A percentile compares a stretch with the other conserved stretches of the same genome.
Conservation (phyloP, 1,140 invertebrate genomes). For the Hesperophylax magnus region DNA sequence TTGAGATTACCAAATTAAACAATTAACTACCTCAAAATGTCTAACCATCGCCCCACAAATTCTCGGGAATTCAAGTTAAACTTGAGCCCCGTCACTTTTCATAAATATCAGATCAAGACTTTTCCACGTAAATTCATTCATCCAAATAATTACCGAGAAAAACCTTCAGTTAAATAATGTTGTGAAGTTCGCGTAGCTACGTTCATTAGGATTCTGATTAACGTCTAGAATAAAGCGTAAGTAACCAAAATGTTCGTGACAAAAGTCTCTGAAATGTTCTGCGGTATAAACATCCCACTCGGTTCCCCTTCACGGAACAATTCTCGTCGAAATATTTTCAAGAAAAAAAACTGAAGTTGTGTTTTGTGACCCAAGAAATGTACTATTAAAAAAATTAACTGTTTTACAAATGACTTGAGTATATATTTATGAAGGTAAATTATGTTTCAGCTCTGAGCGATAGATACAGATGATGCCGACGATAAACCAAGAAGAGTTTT, state of each 20-base stretch:
- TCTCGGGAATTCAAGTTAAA: neutral
- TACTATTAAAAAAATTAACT: no score
- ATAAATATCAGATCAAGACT: neutral
- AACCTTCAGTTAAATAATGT: conserved; percentile 16
- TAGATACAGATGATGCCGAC: no score
- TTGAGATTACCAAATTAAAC: no score
- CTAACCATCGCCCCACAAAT: neutral
- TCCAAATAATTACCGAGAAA: conserved; percentile 16
- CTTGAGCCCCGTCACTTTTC: neutral
- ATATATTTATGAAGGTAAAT: no score
- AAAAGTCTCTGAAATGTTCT: conserved; percentile 13
- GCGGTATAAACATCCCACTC: conserved; percentile 3
- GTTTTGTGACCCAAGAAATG: no score
- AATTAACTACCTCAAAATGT: neutral
- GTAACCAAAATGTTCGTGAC: conserved; percentile 20
- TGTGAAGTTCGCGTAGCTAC: neutral
- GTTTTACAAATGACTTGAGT: no score
- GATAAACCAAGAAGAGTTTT: no score
- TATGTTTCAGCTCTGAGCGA: no score
- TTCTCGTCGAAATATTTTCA: no score
- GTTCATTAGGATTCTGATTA: conserved; percentile 17
- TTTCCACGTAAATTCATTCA: conserved; percentile 3
- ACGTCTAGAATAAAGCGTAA: conserved; percentile 3
- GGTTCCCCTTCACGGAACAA: no score
- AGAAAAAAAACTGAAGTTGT: no score